Evolutionary conservation across 2,797 vertebrate genomes (phyloP).

Genomic region (Vespertilio murinus): DNA sequence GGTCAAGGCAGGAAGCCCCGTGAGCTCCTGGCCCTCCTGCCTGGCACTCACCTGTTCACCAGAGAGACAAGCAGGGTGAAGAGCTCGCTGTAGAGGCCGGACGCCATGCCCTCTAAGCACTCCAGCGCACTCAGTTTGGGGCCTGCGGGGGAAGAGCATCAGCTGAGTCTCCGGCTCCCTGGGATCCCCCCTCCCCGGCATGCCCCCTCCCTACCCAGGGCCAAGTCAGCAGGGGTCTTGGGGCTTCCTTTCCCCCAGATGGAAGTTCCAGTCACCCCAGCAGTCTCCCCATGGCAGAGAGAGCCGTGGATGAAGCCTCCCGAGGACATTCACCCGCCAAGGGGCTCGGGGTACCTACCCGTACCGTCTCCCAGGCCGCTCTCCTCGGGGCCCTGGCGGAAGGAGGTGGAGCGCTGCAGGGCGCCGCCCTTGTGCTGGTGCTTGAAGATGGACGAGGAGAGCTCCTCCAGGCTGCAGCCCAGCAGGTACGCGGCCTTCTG

Average conservation of each 20-base stretch:
- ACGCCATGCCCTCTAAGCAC: conserved; percentile 95
- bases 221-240: not conserved
- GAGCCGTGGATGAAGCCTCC: not conserved
- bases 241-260: too few species aligned
- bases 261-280: not conserved
- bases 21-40: not conserved
- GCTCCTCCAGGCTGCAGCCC: conserved; percentile 95
- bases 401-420: conserved; percentile 94
- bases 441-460: conserved; percentile 96
- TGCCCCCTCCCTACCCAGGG: not conserved
- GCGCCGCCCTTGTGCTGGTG: conserved; percentile 92
- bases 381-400: conserved; percentile 94
- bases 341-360: conserved; percentile 85
- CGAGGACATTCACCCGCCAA: not conserved
- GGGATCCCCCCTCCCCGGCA: not conserved
- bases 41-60: conserved; percentile 85
- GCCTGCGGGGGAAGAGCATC: conserved; percentile 81
- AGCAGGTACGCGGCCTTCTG: conserved; percentile 97
- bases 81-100: conserved; percentile 94
- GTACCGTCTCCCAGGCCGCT: conserved; percentile 86
- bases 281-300: not conserved
- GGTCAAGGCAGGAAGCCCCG: not conserved
- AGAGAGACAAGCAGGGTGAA: conserved; percentile 96
- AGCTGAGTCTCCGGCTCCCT: not conserved
- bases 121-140: conserved; percentile 93